Evolutionary conservation across 2,113 vertebrate species (phyloP).

Genomic region (Motacilla tschutschensis): DNA sequence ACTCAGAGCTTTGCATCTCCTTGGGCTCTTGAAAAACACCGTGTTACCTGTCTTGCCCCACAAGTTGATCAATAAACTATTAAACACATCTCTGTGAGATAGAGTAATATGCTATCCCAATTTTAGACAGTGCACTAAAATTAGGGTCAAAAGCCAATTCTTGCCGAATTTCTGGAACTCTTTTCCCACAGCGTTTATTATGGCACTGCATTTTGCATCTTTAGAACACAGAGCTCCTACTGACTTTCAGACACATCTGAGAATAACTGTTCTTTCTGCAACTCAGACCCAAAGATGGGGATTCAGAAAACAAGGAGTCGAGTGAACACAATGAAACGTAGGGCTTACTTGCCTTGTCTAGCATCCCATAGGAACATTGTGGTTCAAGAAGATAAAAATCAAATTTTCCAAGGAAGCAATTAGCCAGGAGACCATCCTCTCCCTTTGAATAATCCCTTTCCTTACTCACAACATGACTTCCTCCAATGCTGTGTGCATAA

Average conservation of each 20-base stretch:
- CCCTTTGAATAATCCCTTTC: not conserved
- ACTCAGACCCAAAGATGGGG: not conserved
- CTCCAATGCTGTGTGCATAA: not conserved
- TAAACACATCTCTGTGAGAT: not conserved
- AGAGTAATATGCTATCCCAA: not conserved
- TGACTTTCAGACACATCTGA: not conserved
- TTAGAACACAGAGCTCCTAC: not conserved
- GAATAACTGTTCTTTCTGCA: not conserved
- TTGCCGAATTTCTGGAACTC: not conserved
- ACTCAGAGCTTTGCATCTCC: not conserved
- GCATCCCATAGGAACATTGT: not conserved
- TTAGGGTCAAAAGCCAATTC: not conserved
- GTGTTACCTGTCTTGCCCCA: not conserved
- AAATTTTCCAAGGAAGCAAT: constrained; percentile 7
- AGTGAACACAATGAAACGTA: not conserved
- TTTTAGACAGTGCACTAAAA: not conserved
- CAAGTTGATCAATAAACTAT: not conserved
- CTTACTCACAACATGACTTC: not conserved
- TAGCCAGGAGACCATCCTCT: not conserved
- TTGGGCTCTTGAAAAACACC: not conserved
- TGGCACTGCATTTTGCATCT: not conserved
- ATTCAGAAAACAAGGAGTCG: not conserved
- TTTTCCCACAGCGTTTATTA: not conserved
- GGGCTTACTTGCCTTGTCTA: not conserved
- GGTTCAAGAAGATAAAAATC: not conserved